Percentiles rank a stretch among this genome's conserved stretches.
Conservation (phyloP, 2,888 invertebrate genomes). For the Drosophila affinis region DNA sequence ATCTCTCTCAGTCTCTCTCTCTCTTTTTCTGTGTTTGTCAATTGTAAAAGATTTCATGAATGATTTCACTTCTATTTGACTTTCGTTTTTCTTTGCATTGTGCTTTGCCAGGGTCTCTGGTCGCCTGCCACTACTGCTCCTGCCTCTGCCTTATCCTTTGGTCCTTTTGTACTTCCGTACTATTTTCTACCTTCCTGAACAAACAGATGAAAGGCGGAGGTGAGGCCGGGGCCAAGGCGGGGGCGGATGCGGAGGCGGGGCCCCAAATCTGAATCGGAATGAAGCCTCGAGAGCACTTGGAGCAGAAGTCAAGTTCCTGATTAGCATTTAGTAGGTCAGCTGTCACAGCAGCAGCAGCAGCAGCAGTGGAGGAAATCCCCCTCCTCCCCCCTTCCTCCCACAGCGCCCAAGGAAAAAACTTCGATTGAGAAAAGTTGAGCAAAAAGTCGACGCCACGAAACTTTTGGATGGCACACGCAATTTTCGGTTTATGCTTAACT, state of each 20-base stretch:
- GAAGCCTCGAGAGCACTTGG: slow-evolving; percentile 43
- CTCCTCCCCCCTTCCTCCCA: too few relatives aligned
- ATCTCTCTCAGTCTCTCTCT: slow-evolving; percentile 1
- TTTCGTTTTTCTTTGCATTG: slow-evolving; percentile 49
- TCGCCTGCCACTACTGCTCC: too few relatives aligned
- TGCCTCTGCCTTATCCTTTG: slow-evolving; percentile 4
- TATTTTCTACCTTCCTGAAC: slow-evolving; percentile 36
- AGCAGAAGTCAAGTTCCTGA: slow-evolving; percentile 59
- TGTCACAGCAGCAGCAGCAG: slow-evolving; percentile 38
- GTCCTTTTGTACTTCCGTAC: slow-evolving; percentile 9
- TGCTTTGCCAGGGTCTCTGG: slow-evolving; percentile 2
- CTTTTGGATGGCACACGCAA: slow-evolving; percentile 42
- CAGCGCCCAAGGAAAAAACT: slow-evolving; percentile 5
- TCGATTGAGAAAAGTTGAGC: slow-evolving; percentile 50
- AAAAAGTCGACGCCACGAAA: slow-evolving; percentile 14
- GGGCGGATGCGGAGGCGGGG: not conserved
- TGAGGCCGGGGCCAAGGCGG: not conserved
- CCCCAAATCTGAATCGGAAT: not conserved
- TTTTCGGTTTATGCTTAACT: slow-evolving; percentile 50
- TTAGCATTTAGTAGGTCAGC: slow-evolving; percentile 78
- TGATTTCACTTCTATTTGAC: slow-evolving; percentile 75
- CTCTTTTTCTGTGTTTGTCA: slow-evolving; percentile 44
- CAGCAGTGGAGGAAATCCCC: slow-evolving; percentile 9
- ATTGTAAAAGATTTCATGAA: slow-evolving; percentile 77
- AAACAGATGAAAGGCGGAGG: slow-evolving; percentile 7